phyloP scores from a whole-genome alignment of 2,113 vertebrate species.

The Esox niger region DNA sequence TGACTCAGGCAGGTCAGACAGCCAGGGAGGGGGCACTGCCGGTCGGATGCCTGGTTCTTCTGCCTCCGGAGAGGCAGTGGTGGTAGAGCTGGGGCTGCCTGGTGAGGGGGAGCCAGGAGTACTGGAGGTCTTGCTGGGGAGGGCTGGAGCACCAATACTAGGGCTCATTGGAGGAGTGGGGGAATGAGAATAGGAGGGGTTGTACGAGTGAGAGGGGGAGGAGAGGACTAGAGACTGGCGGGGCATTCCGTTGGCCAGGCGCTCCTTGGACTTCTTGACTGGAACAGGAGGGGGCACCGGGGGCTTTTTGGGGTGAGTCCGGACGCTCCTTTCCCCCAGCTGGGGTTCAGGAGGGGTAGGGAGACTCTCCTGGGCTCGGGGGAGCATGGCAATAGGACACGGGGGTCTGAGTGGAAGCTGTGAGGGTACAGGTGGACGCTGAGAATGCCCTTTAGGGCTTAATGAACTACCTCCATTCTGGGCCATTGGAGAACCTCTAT shows the following conservation, averaged over 20 bases:
- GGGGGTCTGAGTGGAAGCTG: slow-evolving; percentile 54
- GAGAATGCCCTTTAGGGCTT: slow-evolving; percentile 44
- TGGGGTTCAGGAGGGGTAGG: slow-evolving; percentile 58
- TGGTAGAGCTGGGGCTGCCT: slow-evolving; percentile 57
- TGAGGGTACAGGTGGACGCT: slow-evolving; percentile 55
- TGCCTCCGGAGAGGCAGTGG: slow-evolving; percentile 59
- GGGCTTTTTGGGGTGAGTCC: slow-evolving; percentile 79
- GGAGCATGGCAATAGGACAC: slow-evolving; percentile 22
- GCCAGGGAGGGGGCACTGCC: slow-evolving; percentile 80
- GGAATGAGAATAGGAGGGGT: slow-evolving; percentile 68
- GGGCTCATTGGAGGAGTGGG: slow-evolving; percentile 58
- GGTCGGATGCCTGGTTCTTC: slow-evolving; percentile 68
- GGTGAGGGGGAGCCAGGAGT: slow-evolving; percentile 64
- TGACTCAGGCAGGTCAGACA: slow-evolving; percentile 67
- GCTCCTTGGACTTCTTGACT: slow-evolving; percentile 90
- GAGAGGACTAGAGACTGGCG: slow-evolving; percentile 68
- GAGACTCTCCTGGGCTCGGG: slow-evolving; percentile 26
- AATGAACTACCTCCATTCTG: slow-evolving; percentile 21
- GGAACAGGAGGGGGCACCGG: slow-evolving; percentile 93
- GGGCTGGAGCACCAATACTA: slow-evolving; percentile 65
- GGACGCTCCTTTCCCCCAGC: slow-evolving; percentile 57
- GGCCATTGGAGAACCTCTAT: slow-evolving; percentile 15
- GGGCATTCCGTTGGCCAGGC: slow-evolving; percentile 84
- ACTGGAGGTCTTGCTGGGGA: slow-evolving; percentile 75
- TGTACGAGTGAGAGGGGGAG: slow-evolving; percentile 76